Evolutionary conservation across 2,797 vertebrate genomes (phyloP).

Genomic region (Anguilla pacifica): DNA sequence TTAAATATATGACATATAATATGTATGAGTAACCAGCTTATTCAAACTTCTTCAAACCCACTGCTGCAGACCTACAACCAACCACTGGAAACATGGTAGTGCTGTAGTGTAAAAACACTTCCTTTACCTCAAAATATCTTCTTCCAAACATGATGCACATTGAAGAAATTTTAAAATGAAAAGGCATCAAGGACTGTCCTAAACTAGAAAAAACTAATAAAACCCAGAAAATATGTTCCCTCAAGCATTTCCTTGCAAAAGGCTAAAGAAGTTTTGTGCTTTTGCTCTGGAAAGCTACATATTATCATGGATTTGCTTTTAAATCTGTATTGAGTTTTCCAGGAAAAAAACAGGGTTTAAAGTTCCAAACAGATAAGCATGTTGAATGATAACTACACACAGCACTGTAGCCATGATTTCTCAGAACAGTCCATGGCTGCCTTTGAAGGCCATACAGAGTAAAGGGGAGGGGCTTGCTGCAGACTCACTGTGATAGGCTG

Average conservation of each 20-base stretch:
- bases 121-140: background rate
- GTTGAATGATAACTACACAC: background rate
- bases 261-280: no score
- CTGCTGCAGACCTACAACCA: background rate
- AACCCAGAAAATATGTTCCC: background rate
- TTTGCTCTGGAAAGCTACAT: no score
- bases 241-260: background rate
- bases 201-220: background rate
- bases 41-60: background rate
- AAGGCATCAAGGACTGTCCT: background rate
- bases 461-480: background rate
- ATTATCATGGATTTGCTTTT: background rate
- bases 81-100: background rate
- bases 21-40: no score
- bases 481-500: slow-evolving; percentile 70
- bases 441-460: background rate
- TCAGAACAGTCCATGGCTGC: background rate
- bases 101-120: background rate
- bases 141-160: background rate
- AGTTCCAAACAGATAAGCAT: background rate
- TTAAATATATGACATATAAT: no score
- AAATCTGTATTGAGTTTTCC: background rate
- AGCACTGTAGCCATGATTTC: background rate
- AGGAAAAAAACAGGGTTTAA: background rate
- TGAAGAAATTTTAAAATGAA: background rate